Conservation (phyloP, 2,888 invertebrate genomes). For the Drosophila eohydei region DNA sequence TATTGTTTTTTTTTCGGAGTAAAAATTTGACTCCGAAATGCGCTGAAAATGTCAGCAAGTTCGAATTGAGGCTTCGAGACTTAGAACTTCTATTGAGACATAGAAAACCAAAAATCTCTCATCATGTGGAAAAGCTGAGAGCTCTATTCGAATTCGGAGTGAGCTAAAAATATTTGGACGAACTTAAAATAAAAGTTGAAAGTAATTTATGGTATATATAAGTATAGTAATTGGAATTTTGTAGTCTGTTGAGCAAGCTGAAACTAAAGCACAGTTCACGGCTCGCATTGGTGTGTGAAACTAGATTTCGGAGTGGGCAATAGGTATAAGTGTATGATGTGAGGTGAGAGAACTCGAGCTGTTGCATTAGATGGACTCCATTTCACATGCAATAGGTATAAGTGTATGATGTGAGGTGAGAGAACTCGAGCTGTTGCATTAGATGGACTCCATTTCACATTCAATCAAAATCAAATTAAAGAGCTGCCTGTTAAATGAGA, state of each 20-base stretch:
- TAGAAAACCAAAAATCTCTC: too few species aligned
- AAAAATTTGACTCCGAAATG: too few species aligned
- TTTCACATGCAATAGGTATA: conserved; percentile 75
- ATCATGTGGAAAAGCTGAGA: too few species aligned
- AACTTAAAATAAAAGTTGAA: too few species aligned
- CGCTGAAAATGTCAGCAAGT: too few species aligned
- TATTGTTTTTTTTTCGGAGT: too few species aligned
- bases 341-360: neutral
- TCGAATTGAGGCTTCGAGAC: too few species aligned
- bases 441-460: conserved; percentile 59
- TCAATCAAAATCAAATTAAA: conserved; percentile 68
- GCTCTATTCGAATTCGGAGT: neutral
- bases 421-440: conserved; percentile 2
- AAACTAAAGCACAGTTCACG: neutral
- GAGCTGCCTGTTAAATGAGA: conserved; percentile 66
- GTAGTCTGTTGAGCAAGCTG: neutral
- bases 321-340: too few species aligned
- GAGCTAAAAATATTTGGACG: neutral
- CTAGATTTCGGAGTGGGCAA: neutral
- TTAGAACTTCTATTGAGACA: too few species aligned
- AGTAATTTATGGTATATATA: neutral
- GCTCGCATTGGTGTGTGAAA: too few species aligned
- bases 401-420: neutral
- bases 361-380: conserved; percentile 27
- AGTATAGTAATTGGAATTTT: neutral